A percentile compares a stretch with the other conserved stretches of the same genome.
Evolutionary conservation across 2,888 invertebrate genomes (phyloP).

Genomic region (Hirtodrosophila histrioides): DNA sequence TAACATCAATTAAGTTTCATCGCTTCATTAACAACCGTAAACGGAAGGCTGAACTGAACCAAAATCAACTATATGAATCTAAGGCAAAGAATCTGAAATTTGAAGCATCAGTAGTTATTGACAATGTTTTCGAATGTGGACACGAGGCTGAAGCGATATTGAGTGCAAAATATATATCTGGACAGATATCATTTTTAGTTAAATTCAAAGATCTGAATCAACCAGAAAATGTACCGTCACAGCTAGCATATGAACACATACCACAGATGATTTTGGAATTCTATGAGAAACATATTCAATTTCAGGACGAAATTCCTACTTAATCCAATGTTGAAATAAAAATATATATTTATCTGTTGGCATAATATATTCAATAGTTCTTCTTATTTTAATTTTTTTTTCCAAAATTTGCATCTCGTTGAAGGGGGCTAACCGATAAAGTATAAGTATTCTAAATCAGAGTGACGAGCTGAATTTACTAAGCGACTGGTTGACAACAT

Average conservation of each 20-base stretch:
- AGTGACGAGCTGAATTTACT: too few species aligned
- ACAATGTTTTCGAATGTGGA: slow-evolving; percentile 32
- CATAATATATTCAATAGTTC: too few species aligned
- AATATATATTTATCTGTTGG: too few species aligned
- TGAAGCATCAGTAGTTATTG: slow-evolving; percentile 16
- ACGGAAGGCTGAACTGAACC: slow-evolving; percentile 5
- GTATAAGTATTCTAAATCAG: too few species aligned
- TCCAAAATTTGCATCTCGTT: too few species aligned
- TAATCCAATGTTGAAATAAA: slow-evolving; percentile 4
- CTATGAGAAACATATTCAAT: slow-evolving; percentile 28
- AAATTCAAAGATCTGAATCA: slow-evolving; percentile 29
- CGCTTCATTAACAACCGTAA: slow-evolving; percentile 13
- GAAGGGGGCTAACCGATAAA: too few species aligned
- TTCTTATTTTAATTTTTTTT: too few species aligned
- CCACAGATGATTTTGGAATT: slow-evolving; percentile 39
- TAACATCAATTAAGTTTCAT: too few species aligned
- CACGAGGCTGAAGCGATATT: slow-evolving; percentile 25
- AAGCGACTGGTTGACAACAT: too few species aligned
- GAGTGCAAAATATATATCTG: background rate
- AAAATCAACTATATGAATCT: slow-evolving; percentile 7
- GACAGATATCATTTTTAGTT: slow-evolving; percentile 22
- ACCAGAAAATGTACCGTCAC: slow-evolving; percentile 4
- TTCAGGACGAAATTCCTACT: slow-evolving; percentile 6
- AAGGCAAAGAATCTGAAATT: slow-evolving; percentile 46
- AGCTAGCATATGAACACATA: slow-evolving; percentile 37